These are phyloP conservation scores for Anseranas semipalmata DNA, from an alignment of 2,113 vertebrate genomes.

Conservation along the genomic window DNA sequence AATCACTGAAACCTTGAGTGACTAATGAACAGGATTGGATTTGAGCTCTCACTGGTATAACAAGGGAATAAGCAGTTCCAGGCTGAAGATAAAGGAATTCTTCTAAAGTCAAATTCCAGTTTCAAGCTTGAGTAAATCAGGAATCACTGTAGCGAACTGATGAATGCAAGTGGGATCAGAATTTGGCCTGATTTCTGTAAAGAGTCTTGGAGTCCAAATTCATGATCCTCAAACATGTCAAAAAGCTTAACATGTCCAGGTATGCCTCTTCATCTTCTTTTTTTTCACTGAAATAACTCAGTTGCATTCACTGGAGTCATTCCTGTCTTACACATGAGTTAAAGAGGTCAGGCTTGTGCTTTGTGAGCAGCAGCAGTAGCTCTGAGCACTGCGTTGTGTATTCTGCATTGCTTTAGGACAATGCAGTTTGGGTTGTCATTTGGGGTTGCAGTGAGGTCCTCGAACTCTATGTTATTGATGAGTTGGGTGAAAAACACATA, in stretches of 20 bases:
- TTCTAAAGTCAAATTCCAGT: neutral
- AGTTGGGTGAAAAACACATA: neutral
- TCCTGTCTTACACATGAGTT: neutral
- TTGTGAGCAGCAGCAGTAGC: neutral
- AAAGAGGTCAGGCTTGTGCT: neutral
- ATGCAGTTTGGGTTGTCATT: fast-evolving
- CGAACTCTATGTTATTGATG: neutral
- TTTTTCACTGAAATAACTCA: neutral
- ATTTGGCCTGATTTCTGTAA: neutral
- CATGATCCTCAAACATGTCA: neutral
- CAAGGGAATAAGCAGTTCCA: neutral
- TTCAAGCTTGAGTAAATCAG: neutral
- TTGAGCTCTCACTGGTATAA: neutral
- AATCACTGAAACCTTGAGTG: neutral
- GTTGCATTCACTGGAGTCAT: neutral
- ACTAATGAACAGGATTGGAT: neutral
- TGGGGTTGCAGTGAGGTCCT: neutral
- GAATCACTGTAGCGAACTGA: neutral
- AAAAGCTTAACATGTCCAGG: neutral
- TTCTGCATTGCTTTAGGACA: neutral
- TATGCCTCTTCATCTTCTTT: neutral
- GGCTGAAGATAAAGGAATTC: neutral
- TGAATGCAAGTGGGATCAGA: neutral
- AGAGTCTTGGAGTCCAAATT: neutral
- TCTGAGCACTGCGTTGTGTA: neutral